Conservation (phyloP, 2,888 invertebrate species). For the Sesia apiformis region DNA sequence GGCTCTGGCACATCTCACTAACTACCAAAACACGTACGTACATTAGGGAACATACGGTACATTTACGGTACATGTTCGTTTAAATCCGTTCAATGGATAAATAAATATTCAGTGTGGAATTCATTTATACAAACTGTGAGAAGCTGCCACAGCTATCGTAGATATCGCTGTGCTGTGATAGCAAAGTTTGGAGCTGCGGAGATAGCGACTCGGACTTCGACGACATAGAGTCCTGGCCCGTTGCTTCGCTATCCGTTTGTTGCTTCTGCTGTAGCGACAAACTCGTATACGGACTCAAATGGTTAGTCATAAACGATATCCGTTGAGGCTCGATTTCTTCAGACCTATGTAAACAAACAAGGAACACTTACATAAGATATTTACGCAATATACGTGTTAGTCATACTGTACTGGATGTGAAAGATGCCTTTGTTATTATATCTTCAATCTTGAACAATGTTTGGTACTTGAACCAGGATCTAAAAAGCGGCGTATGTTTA, state of each 20-base stretch:
- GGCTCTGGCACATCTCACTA: too few relatives aligned
- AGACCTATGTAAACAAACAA: conserved; percentile 15
- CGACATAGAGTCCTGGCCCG: not conserved
- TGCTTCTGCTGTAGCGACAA: conserved; percentile 9
- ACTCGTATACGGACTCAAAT: conserved; percentile 31
- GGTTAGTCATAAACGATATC: conserved; percentile 54
- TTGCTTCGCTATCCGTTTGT: not conserved
- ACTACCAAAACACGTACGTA: too few relatives aligned
- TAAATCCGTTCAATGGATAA: too few relatives aligned
- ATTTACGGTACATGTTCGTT: too few relatives aligned
- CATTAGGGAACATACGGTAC: too few relatives aligned
- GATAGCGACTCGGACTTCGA: not conserved
- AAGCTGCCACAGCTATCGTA: conserved; percentile 18
- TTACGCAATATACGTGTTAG: too few relatives aligned
- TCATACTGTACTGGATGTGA: too few relatives aligned
- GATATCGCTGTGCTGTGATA: conserved; percentile 28
- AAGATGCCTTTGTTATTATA: too few relatives aligned
- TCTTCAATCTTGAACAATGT: too few relatives aligned
- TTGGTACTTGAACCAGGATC: too few relatives aligned
- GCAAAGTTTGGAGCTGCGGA: conserved; percentile 16
- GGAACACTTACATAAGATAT: not conserved
- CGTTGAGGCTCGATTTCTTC: conserved; percentile 30
- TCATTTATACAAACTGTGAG: not conserved
- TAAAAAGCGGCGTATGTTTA: too few relatives aligned
- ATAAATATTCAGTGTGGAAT: too few relatives aligned